Evolutionary conservation across 1,140 invertebrate genomes (phyloP).

Genomic region (Heliconius hewitsoni): DNA sequence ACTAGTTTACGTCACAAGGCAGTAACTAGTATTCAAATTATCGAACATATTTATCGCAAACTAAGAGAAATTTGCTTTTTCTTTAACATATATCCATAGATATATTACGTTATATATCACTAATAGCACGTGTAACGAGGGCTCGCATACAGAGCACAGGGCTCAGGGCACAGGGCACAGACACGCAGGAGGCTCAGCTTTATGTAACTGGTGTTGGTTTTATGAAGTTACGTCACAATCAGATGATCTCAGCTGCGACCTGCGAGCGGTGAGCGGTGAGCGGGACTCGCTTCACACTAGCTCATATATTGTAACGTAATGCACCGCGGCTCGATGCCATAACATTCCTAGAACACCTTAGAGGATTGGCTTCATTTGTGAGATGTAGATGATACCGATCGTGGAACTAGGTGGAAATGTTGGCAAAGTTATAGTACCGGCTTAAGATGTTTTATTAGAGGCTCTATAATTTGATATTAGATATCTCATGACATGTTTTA

Average conservation of each 20-base stretch:
- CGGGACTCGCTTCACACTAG: not conserved
- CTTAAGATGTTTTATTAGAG: too few species aligned
- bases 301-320: not conserved
- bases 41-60: too few species aligned
- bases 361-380: not conserved
- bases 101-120: too few species aligned
- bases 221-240: slow-evolving; percentile 21
- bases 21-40: too few species aligned
- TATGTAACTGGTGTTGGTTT: slow-evolving; percentile 12
- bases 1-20: too few species aligned
- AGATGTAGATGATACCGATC: not conserved
- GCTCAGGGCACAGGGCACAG: too few species aligned
- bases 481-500: too few species aligned
- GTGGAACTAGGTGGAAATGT: not conserved
- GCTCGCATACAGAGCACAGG: too few species aligned
- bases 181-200: not conserved
- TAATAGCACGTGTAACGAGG: too few species aligned
- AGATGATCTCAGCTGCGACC: slow-evolving; percentile 17
- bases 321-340: not conserved
- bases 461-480: too few species aligned
- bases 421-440: not conserved
- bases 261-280: not conserved
- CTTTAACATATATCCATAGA: too few species aligned
- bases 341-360: not conserved
- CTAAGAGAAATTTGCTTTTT: too few species aligned